Conservation (phyloP, 92 coral and sea anemone species). For the Palythoa heliodiscus region DNA sequence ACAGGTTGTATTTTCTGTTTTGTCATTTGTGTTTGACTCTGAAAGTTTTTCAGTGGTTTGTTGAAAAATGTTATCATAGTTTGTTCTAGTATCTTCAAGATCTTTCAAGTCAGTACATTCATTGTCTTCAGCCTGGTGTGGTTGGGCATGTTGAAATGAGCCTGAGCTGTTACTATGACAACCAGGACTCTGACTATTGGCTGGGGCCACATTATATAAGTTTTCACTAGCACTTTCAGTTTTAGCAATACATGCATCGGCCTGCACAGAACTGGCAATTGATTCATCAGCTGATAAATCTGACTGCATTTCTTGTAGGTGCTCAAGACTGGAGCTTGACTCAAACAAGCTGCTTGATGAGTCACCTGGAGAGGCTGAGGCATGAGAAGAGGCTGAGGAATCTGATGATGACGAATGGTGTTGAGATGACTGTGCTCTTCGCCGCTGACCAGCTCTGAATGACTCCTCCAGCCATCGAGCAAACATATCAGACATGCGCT, state of each 20-base stretch:
- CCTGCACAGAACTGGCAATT: neutral
- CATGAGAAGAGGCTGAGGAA: constrained; percentile 62
- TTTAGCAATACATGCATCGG: neutral
- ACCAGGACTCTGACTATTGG: neutral
- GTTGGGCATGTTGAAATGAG: neutral
- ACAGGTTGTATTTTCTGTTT: neutral
- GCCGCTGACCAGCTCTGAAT: constrained; percentile 81
- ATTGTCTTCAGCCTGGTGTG: neutral
- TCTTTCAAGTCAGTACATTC: neutral
- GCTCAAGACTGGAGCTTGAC: constrained; percentile 44
- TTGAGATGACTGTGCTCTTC: constrained; percentile 64
- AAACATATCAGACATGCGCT: constrained; percentile 97
- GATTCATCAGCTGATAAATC: constrained; percentile 9
- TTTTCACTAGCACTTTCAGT: constrained; percentile 13
- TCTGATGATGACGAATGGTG: constrained; percentile 49
- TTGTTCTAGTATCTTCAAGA: neutral
- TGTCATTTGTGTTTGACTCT: neutral
- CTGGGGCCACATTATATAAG: neutral
- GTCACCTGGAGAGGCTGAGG: constrained; percentile 59
- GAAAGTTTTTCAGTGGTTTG: neutral
- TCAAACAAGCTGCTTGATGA: constrained; percentile 70
- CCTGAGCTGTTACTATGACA: neutral
- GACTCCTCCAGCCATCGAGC: constrained; percentile 99
- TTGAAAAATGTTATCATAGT: neutral
- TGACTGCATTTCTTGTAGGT: constrained; percentile 19